These are phyloP conservation scores for Xanthia icteritia DNA, from an alignment of 2,888 invertebrate genomes.

Conservation along the genomic window DNA sequence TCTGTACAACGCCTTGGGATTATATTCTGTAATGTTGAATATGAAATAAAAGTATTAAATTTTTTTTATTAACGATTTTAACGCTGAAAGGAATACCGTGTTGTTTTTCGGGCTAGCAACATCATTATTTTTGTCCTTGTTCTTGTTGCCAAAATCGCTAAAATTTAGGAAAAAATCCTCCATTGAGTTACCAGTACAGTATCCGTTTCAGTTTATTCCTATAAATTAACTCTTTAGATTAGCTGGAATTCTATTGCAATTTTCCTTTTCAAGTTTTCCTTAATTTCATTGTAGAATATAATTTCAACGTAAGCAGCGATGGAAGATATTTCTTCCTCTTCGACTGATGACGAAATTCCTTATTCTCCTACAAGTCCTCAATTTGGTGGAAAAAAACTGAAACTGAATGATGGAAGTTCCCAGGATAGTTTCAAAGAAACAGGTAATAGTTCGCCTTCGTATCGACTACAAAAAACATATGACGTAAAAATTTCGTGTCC, in stretches of 20 bases:
- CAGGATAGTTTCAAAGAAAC: conserved; percentile 83
- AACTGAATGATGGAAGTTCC: conserved; percentile 87
- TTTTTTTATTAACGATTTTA: conserved; percentile 1
- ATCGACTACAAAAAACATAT: conserved; percentile 60
- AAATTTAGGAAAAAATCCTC: conserved; percentile 73
- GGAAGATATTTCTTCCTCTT: conserved; percentile 82
- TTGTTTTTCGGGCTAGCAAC: conserved; percentile 60
- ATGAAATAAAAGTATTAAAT: too few species aligned
- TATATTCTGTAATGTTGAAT: too few species aligned
- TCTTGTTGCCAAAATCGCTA: conserved; percentile 71
- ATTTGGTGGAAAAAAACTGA: conserved; percentile 84
- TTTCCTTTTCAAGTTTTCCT: conserved; percentile 37
- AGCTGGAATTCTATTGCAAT: conserved; percentile 61
- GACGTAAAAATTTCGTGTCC: conserved; percentile 74
- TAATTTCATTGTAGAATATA: conserved; percentile 57
- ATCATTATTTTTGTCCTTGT: conserved; percentile 65
- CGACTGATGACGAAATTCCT: conserved; percentile 85
- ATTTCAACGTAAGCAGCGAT: conserved; percentile 75
- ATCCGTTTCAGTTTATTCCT: conserved; percentile 58
- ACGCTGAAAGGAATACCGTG: not conserved
- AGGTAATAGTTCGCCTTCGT: conserved; percentile 72
- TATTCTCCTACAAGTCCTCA: conserved; percentile 78
- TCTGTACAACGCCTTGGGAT: too few species aligned
- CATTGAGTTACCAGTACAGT: conserved; percentile 66
- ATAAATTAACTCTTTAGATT: conserved; percentile 47